Conservation (phyloP, 2,113 vertebrate genomes). For the Pionites leucogaster region DNA sequence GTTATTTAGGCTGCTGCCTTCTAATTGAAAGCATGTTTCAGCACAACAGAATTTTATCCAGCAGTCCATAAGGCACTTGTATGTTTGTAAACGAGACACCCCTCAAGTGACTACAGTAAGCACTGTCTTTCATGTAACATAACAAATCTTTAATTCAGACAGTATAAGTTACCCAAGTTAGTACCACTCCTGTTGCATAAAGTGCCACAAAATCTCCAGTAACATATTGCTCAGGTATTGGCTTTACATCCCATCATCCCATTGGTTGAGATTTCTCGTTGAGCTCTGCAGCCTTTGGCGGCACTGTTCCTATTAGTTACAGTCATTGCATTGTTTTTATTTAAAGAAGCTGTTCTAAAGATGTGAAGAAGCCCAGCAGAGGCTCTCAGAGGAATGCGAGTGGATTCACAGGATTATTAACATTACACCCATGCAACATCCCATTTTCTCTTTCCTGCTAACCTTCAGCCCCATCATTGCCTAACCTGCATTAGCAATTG, state of each 20-base stretch:
- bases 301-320: not conserved
- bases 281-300: not conserved
- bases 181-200: not conserved
- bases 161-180: not conserved
- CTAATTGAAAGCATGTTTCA: not conserved
- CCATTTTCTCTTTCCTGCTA: not conserved
- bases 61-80: not conserved
- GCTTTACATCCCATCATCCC: not conserved
- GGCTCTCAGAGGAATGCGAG: not conserved
- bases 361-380: not conserved
- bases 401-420: not conserved
- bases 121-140: not conserved
- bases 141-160: not conserved
- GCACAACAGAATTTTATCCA: not conserved
- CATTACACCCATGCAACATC: not conserved
- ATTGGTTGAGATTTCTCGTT: not conserved
- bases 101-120: not conserved
- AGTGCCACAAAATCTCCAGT: not conserved
- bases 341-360: not conserved
- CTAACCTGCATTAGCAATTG: not conserved
- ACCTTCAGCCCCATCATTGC: not conserved
- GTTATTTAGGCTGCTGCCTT: not conserved
- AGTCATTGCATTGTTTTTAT: not conserved
- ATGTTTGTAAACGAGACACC: not conserved
- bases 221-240: not conserved